phyloP scores from a whole-genome alignment of 2,113 vertebrate genomes.

The Nicator chloris region DNA sequence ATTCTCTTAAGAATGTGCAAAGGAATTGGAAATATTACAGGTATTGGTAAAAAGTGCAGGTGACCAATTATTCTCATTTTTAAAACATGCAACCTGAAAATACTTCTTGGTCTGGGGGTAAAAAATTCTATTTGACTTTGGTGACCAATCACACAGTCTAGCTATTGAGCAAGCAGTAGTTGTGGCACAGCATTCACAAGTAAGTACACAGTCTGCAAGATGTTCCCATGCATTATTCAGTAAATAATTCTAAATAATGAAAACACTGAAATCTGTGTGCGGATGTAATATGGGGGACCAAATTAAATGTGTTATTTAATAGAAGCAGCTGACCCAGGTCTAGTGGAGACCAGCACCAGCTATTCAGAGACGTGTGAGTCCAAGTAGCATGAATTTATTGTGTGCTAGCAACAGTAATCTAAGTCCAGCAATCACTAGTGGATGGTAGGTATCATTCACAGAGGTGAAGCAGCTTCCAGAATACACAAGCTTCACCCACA shows the following conservation, averaged over 20 bases:
- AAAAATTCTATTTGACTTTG: background rate
- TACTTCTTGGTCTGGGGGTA: background rate
- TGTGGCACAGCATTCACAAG: background rate
- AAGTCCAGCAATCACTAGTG: background rate
- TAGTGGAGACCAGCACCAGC: background rate
- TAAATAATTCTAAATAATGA: slow-evolving; percentile 39
- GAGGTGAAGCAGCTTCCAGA: background rate
- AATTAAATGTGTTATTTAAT: background rate
- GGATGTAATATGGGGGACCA: background rate
- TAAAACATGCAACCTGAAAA: background rate
- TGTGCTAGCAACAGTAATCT: background rate
- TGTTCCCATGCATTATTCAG: slow-evolving; percentile 30
- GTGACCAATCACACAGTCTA: background rate
- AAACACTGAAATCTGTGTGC: background rate
- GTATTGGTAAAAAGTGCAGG: background rate
- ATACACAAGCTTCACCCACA: background rate
- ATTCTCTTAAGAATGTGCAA: background rate
- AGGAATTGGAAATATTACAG: background rate
- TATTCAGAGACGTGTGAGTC: background rate
- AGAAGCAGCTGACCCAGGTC: background rate
- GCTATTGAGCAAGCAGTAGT: background rate
- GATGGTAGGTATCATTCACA: background rate
- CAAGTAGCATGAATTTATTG: background rate
- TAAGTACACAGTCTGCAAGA: background rate
- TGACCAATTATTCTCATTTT: background rate